Conservation (phyloP, 2,888 invertebrate genomes). For the Osedax frankpressi region DNA sequence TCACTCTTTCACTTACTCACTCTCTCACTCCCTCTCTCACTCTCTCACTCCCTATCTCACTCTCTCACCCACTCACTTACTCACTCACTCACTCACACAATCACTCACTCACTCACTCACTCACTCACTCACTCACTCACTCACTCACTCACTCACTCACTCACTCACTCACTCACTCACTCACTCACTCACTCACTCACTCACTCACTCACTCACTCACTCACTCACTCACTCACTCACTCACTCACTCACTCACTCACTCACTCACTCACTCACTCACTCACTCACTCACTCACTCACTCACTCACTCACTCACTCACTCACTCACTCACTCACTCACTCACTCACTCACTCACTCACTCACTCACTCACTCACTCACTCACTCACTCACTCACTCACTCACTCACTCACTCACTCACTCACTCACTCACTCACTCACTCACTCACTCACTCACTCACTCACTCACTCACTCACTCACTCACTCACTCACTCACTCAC, state of each 20-base stretch:
- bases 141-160: constrained; percentile 14
- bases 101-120: no score
- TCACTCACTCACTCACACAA: no score
- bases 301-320: constrained; percentile 22
- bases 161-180: constrained; percentile 22
- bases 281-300: constrained; percentile 22
- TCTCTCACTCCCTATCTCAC: no score
- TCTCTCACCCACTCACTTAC: no score
- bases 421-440: no score
- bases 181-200: constrained; percentile 22
- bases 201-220: constrained; percentile 21
- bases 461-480: no score
- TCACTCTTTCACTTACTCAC: no score
- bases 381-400: constrained; percentile 20
- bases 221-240: constrained; percentile 18
- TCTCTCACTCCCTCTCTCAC: no score
- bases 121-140: constrained; percentile 14
- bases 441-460: no score
- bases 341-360: constrained; percentile 22
- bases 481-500: no score
- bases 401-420: no score
- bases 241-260: constrained; percentile 20
- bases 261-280: constrained; percentile 23
- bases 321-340: constrained; percentile 20
- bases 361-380: constrained; percentile 20